These are phyloP conservation scores for Nothoprocta perdicaria DNA, from an alignment of 2,113 vertebrate species.

Conservation along the genomic window DNA sequence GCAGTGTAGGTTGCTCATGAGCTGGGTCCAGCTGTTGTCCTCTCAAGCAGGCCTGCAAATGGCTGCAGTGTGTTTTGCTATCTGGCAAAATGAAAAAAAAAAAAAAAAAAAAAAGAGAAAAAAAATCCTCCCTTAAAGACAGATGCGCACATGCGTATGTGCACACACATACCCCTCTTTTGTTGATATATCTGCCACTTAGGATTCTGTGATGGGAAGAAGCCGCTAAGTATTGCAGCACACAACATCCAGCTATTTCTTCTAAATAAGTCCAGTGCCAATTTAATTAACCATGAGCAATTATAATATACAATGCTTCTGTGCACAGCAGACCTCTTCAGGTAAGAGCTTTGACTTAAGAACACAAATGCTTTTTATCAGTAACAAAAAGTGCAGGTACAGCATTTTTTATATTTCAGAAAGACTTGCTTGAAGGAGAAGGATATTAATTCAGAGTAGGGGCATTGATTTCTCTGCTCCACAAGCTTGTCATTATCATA, in stretches of 20 bases:
- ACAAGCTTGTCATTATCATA: fast-evolving
- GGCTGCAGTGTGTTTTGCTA: background rate
- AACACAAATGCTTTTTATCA: background rate
- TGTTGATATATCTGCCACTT: fast-evolving
- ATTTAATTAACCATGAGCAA: background rate
- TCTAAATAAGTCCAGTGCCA: background rate
- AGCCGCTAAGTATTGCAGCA: background rate
- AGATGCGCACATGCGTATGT: fast-evolving
- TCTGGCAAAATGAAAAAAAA: fast-evolving
- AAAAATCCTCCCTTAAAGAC: no score
- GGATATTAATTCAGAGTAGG: fast-evolving
- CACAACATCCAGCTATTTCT: background rate
- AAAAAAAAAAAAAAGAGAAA: background rate
- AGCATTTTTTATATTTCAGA: background rate
- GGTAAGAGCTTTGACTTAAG: background rate
- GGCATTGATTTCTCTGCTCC: background rate
- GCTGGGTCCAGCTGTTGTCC: background rate
- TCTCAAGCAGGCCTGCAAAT: background rate
- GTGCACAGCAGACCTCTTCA: background rate
- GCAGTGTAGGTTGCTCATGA: background rate
- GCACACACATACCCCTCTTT: background rate
- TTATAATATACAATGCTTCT: background rate
- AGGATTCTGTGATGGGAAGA: background rate
- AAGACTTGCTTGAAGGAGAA: background rate
- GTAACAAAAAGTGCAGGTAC: fast-evolving